Evolutionary conservation across 2,113 vertebrate genomes (phyloP).

Genomic region (Phocoena phocoena): DNA sequence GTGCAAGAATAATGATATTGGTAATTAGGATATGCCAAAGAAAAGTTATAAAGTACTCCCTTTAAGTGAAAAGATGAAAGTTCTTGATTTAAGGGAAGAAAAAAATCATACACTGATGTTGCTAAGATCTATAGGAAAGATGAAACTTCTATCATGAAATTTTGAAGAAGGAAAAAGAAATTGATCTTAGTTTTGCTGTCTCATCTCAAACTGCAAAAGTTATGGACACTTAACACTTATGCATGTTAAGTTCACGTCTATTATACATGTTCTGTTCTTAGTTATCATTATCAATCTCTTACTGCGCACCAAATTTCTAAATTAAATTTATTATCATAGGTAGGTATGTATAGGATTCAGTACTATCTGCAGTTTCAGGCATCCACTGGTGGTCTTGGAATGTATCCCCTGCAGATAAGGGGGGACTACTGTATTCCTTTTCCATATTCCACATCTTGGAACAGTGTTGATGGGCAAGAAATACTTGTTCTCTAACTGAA

Average conservation of each 20-base stretch:
- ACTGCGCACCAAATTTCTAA: neutral
- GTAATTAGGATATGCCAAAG: neutral
- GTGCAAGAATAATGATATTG: neutral
- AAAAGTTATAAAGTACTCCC: neutral
- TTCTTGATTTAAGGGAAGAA: neutral
- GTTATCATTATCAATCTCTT: neutral
- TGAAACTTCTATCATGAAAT: neutral
- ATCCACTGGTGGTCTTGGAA: too few species aligned
- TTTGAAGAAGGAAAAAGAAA: neutral
- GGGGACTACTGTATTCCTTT: neutral
- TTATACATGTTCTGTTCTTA: neutral
- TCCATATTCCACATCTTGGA: neutral
- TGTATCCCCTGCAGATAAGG: neutral
- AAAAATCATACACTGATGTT: neutral
- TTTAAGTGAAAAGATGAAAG: neutral
- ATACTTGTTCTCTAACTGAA: neutral
- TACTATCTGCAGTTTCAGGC: neutral
- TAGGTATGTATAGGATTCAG: neutral
- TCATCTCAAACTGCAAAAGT: neutral
- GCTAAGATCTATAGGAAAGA: neutral
- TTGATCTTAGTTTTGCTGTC: neutral
- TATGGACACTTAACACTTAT: neutral
- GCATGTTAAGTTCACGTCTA: neutral
- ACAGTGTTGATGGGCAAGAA: neutral
- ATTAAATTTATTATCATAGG: neutral